These are phyloP conservation scores for Falco punctatus DNA, from an alignment of 2,113 vertebrate genomes.

Conservation along the genomic window DNA sequence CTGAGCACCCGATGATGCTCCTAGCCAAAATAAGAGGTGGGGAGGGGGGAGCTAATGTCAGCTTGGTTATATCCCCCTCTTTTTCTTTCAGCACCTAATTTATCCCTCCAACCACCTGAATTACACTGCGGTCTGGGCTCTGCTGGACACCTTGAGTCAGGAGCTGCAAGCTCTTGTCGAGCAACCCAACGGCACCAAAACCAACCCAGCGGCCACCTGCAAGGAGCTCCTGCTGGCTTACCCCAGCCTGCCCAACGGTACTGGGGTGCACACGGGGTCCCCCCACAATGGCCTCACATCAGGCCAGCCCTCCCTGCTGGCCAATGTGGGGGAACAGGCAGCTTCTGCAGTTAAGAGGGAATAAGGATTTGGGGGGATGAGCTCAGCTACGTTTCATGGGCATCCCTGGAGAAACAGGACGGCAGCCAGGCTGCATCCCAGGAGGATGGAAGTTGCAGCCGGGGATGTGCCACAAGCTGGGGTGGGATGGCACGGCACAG, in stretches of 20 bases:
- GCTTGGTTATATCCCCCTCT: neutral
- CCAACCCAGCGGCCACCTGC: constrained; percentile 84
- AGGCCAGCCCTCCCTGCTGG: too few relatives aligned
- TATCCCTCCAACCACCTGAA: constrained; percentile 80
- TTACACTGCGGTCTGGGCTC: constrained; percentile 69
- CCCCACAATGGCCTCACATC: neutral
- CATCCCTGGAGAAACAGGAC: accelerated
- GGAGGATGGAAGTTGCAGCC: neutral
- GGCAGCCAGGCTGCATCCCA: neutral
- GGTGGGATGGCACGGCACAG: neutral
- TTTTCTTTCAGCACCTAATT: constrained; percentile 73
- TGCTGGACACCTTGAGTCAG: constrained; percentile 78
- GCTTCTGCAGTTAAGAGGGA: neutral
- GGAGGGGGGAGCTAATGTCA: accelerated
- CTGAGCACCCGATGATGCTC: neutral
- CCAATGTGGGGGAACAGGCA: accelerated
- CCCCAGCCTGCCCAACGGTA: constrained; percentile 82
- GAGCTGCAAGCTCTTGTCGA: constrained; percentile 79
- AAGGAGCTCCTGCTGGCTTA: constrained; percentile 87
- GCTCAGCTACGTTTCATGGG: neutral
- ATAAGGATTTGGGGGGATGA: neutral
- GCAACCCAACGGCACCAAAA: constrained; percentile 84
- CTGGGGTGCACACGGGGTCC: neutral
- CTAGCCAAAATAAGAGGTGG: neutral
- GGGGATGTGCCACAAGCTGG: neutral